Evolutionary conservation across 92 coral and sea anemone genomes (phyloP).

Genomic region (Bergia puertoricense): DNA sequence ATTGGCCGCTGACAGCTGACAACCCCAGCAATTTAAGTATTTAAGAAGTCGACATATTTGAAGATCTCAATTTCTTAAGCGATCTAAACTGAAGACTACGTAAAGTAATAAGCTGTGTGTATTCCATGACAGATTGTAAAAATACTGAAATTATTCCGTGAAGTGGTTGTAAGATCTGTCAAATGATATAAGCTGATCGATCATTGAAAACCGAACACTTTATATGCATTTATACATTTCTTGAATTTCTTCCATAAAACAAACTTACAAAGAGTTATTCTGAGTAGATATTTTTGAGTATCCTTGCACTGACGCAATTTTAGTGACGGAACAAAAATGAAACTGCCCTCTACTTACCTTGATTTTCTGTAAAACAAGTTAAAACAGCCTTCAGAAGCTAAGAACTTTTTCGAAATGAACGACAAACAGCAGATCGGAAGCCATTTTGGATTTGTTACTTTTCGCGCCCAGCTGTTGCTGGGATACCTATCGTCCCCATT

Average conservation of each 20-base stretch:
- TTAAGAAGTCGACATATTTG: too few species aligned
- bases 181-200: too few species aligned
- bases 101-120: too few species aligned
- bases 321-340: background rate
- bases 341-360: background rate
- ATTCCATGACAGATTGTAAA: too few species aligned
- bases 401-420: background rate
- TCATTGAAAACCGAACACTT: too few species aligned
- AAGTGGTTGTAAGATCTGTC: background rate
- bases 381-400: background rate
- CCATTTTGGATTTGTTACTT: conserved; percentile 45
- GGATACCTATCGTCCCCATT: conserved; percentile 40
- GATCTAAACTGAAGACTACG: too few species aligned
- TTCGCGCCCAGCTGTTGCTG: conserved; percentile 48
- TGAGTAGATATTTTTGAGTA: too few species aligned
- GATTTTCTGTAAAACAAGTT: background rate
- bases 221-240: too few species aligned
- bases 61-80: too few species aligned
- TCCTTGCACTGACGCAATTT: background rate
- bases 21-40: too few species aligned
- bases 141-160: too few species aligned
- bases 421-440: conserved; percentile 1
- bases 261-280: background rate
- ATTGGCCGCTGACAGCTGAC: too few species aligned
- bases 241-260: background rate